These are phyloP conservation scores for Yponomeuta plumbellus DNA, from an alignment of 2,888 invertebrate species.

Conservation along the genomic window DNA sequence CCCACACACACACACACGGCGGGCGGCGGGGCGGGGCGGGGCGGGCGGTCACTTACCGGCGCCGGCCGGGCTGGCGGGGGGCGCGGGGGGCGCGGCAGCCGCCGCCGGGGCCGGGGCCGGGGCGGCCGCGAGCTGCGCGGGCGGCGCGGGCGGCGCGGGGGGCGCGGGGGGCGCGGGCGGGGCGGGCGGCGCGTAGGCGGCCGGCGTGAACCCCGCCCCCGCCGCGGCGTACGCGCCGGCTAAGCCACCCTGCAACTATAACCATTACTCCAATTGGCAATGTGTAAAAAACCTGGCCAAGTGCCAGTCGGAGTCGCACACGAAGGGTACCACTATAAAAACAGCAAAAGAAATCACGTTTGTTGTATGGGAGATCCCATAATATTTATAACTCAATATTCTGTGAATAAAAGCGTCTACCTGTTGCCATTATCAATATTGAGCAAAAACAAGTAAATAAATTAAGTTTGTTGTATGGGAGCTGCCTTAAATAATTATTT, in stretches of 20 bases:
- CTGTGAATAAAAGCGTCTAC: too few species aligned
- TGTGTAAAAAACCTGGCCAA: too few species aligned
- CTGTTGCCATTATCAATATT: too few species aligned
- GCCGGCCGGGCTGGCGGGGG: conserved; percentile 21
- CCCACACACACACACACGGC: conserved; percentile 20
- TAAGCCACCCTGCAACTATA: neutral
- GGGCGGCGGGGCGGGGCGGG: conserved; percentile 7
- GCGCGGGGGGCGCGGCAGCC: conserved; percentile 22
- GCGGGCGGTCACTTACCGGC: neutral
- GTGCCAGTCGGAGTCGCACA: too few species aligned
- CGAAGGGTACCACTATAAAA: too few species aligned
- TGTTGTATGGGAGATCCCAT: too few species aligned
- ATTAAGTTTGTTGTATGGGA: too few species aligned
- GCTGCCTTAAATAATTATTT: too few species aligned
- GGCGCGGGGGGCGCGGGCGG: conserved; percentile 19
- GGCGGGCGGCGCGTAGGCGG: neutral
- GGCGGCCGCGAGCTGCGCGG: conserved; percentile 19
- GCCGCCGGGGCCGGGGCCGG: conserved; percentile 23
- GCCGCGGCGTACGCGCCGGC: neutral
- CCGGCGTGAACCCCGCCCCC: neutral
- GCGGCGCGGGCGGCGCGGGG: conserved; percentile 16
- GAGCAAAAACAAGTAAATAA: too few species aligned
- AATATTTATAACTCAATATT: too few species aligned
- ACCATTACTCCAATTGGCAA: neutral
- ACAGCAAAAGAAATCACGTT: too few species aligned